Conservation (phyloP, 2,113 vertebrate species). For the Mormoops blainvillei region DNA sequence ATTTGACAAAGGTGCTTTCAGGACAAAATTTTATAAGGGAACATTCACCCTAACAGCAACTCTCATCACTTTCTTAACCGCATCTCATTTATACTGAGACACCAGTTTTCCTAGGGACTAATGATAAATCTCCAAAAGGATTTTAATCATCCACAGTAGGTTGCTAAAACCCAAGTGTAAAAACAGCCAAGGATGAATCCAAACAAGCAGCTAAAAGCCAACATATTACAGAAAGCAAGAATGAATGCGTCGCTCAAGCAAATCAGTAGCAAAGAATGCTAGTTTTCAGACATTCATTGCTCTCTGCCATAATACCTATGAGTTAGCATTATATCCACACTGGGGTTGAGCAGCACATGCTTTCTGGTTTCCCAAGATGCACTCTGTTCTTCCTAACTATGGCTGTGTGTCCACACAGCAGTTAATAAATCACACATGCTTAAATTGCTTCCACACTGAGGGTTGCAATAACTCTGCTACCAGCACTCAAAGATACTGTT, state of each 20-base stretch:
- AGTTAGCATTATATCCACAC: neutral
- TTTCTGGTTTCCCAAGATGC: constrained; percentile 10
- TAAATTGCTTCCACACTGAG: constrained; percentile 46
- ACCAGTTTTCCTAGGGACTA: constrained; percentile 13
- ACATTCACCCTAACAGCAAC: neutral
- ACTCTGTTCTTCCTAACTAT: constrained; percentile 13
- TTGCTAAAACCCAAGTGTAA: neutral
- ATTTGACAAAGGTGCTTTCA: neutral
- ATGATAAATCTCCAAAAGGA: constrained; percentile 29
- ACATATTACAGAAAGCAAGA: neutral
- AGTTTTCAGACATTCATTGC: neutral
- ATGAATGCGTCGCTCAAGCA: neutral
- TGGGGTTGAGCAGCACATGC: neutral
- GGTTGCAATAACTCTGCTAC: constrained; percentile 22
- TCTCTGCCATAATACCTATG: neutral
- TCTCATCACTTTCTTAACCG: neutral
- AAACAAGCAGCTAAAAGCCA: constrained; percentile 3
- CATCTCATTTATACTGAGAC: neutral
- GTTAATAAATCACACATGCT: constrained; percentile 52
- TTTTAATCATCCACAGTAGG: constrained; percentile 16
- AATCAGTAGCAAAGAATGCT: neutral
- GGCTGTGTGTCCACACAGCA: neutral
- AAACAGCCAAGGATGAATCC: neutral
- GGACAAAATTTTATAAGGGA: neutral
- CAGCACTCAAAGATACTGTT: constrained; percentile 31